These are phyloP conservation scores for Erithacus rubecula DNA, from an alignment of 2,797 vertebrate species.

Conservation along the genomic window DNA sequence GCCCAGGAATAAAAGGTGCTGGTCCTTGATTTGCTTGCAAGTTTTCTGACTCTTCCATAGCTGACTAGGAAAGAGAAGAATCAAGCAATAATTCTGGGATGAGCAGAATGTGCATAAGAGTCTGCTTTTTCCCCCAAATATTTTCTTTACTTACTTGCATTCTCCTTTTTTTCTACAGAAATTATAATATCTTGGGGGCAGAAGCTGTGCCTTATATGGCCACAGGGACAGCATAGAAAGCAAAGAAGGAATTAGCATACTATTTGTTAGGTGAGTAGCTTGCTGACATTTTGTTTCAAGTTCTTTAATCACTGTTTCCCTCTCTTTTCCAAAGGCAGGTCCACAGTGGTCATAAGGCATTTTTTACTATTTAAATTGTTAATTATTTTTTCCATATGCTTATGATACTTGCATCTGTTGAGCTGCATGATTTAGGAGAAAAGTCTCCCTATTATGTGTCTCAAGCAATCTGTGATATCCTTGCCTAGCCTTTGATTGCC, in stretches of 20 bases:
- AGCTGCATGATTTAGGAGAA: neutral
- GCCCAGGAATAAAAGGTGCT: neutral
- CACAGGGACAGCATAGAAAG: neutral
- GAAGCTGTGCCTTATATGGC: neutral
- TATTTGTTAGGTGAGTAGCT: neutral
- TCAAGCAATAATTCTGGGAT: neutral
- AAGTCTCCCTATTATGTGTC: neutral
- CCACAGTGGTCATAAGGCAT: constrained; percentile 29
- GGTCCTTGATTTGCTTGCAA: neutral
- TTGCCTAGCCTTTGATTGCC: neutral
- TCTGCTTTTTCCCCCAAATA: neutral
- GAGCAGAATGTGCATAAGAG: neutral
- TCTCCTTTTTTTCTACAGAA: neutral
- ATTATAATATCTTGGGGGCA: neutral
- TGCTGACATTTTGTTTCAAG: constrained; percentile 23
- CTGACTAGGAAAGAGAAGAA: neutral
- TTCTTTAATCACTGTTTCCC: neutral
- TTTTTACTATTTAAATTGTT: constrained; percentile 51
- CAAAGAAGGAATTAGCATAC: neutral
- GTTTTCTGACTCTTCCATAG: neutral
- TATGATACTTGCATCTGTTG: neutral
- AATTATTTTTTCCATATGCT: neutral
- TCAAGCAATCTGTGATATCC: neutral
- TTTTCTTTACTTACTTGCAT: neutral
- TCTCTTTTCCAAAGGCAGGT: constrained; percentile 24